A percentile compares a stretch with the other conserved stretches of the same genome.
phyloP scores from a whole-genome alignment of 2,797 vertebrate genomes.

The Phataginus tetradactyla region DNA sequence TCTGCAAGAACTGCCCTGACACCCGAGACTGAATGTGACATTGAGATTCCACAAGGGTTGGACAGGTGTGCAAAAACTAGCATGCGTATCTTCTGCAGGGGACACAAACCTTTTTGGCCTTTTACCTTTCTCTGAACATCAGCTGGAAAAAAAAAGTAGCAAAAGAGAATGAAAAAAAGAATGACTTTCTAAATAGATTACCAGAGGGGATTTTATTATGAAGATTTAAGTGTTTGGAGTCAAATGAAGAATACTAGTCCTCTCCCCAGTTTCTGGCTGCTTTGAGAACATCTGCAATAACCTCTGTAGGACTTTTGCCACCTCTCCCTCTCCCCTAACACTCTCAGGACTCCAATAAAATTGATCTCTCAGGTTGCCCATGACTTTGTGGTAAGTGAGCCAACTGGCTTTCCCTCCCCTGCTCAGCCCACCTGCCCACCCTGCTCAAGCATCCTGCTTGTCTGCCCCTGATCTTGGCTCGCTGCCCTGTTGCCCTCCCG shows the following conservation, averaged over 20 bases:
- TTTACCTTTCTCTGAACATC: not conserved
- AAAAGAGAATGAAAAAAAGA: not conserved
- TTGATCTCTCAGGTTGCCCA: not conserved
- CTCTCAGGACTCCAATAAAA: not conserved
- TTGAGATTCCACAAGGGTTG: constrained; percentile 22
- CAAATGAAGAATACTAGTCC: not conserved
- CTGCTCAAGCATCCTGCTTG: too few species aligned
- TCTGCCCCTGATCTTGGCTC: not conserved
- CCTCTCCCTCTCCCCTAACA: not conserved
- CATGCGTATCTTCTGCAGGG: not conserved
- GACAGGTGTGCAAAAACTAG: not conserved
- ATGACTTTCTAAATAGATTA: not conserved
- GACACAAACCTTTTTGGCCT: not conserved
- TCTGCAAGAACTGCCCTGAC: not conserved
- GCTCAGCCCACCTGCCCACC: not conserved
- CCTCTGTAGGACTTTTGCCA: not conserved
- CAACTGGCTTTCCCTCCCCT: not conserved
- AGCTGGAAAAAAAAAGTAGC: not conserved
- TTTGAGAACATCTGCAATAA: not conserved
- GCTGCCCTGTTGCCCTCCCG: too few species aligned
- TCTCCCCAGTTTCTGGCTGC: not conserved
- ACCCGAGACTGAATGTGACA: constrained; percentile 67
- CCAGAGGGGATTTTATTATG: not conserved
- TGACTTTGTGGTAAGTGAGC: not conserved
- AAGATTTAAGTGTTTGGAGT: constrained; percentile 17